phyloP scores from a whole-genome alignment of 1,140 invertebrate species.

The Theocolax elegans region DNA sequence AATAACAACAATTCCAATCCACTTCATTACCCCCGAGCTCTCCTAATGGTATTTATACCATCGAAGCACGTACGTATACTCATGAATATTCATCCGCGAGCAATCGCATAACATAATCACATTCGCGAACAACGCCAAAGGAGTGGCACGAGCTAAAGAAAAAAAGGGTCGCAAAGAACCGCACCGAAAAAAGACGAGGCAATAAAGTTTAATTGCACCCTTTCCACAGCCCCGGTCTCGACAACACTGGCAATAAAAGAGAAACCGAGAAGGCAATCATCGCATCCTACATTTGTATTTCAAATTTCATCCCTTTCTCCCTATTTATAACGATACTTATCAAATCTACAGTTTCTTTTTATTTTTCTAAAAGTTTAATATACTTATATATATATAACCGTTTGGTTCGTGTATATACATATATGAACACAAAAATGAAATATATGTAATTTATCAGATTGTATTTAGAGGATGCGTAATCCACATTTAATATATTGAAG shows the following conservation, averaged over 20 bases:
- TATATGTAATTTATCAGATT: no score
- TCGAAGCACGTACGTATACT: no score
- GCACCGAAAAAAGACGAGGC: constrained; percentile 4
- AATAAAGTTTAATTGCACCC: constrained; percentile 29
- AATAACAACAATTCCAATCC: not conserved
- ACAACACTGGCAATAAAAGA: not conserved
- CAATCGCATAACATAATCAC: constrained; percentile 1
- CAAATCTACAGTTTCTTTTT: no score
- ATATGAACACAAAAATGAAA: no score
- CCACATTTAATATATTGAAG: no score
- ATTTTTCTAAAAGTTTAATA: no score
- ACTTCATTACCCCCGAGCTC: no score
- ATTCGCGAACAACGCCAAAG: not conserved
- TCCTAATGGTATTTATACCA: no score
- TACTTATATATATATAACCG: no score
- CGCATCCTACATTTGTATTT: constrained; percentile 17
- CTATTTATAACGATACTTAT: no score
- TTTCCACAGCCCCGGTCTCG: not conserved
- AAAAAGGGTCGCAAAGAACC: not conserved
- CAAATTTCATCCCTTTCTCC: not conserved
- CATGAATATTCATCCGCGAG: constrained; percentile 23
- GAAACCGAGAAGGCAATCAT: not conserved
- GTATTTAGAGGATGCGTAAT: no score
- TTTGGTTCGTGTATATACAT: no score
- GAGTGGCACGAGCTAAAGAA: not conserved